phyloP scores from a whole-genome alignment of 2,113 vertebrate genomes.

The Corynorhinus townsendii region DNA sequence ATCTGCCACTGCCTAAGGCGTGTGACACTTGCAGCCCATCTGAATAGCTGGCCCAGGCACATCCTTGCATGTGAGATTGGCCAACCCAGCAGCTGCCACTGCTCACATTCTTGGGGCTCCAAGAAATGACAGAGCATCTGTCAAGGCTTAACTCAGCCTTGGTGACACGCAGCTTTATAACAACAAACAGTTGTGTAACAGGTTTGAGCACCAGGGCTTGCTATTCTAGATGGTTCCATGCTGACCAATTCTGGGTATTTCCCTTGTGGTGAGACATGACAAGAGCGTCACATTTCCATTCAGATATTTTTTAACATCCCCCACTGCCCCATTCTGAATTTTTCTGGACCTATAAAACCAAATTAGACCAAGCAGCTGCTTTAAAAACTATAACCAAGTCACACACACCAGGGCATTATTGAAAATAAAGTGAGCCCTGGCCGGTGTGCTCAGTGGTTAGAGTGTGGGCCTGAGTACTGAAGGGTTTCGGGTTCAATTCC shows the following conservation, averaged over 20 bases:
- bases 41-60: fast-evolving
- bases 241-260: neutral
- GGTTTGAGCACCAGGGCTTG: neutral
- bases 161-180: neutral
- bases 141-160: neutral
- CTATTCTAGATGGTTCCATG: neutral
- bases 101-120: neutral
- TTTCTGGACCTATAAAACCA: neutral
- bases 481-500: too few species aligned
- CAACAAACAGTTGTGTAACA: neutral
- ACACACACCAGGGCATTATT: neutral
- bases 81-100: neutral
- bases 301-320: neutral
- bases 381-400: neutral
- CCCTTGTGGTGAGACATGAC: neutral
- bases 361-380: neutral
- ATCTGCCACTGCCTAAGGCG: neutral
- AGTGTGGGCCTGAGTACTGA: too few species aligned
- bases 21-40: neutral
- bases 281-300: neutral
- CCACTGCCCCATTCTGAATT: neutral
- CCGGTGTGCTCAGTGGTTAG: too few species aligned
- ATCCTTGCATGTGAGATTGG: neutral
- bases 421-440: neutral
- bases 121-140: neutral